Evolutionary conservation across 2,888 invertebrate species (phyloP), one percentile per base, ranked within the genome.

Genomic region (Lasioglossum calceatum): DNA sequence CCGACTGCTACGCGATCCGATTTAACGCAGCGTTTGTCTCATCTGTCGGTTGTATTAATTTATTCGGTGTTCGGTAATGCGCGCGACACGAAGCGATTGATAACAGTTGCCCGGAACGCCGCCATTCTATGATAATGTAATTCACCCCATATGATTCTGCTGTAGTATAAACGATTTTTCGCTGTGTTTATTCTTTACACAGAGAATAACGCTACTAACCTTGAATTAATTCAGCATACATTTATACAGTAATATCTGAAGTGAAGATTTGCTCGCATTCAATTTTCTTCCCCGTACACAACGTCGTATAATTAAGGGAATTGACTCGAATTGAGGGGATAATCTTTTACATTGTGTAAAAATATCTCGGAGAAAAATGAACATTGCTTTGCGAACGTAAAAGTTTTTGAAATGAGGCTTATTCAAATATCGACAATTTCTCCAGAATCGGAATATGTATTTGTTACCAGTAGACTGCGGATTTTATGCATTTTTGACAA

Each of bases 61-160:
- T 78, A 77, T 85, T 87, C 77, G 78, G 23, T 71, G 77, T 47
- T 71, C 77, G 85, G n/a, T 74, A 77, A 80, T 75, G 80, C 77
- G 77, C 79, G 32, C 84, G 86, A 86, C 86, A 80, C 80, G 77
- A 71, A 50, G 70, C 86, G 80, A 86, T 86, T 84, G 86, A 86
- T 86, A 86, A 86, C 86, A 61, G 80, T 84, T 77, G 73, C 73
- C 50, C 61, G 58, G 58, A 67, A 73, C 39, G 72, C 39, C 70
- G 58, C 39, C 54, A 47, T 73, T 50, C 72, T 39, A 73, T 47
- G 84, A 84, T 79, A 77, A 85, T 79, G 71, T 12, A 44, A 79
- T 76, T 44, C 76, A 39, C 42, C 44, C 36, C 36, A 16, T 27
- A 32, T 50, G 36, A 50, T 47, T n/a, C 47, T 70, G 12, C 23